These are phyloP conservation scores for Octonoba sinensis DNA, from an alignment of 2,888 invertebrate genomes.

Conservation along the genomic window DNA sequence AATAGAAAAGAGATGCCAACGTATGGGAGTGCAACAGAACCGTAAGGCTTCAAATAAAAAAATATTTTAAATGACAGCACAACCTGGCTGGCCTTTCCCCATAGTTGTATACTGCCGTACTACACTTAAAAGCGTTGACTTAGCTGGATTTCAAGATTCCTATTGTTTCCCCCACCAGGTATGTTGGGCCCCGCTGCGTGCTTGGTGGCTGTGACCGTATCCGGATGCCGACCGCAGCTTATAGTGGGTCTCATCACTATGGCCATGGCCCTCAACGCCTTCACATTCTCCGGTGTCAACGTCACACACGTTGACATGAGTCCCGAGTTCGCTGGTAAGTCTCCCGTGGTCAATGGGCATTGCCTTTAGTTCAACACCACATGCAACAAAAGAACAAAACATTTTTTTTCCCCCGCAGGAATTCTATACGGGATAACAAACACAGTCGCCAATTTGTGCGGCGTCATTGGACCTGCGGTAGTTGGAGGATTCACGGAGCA, in stretches of 20 bases:
- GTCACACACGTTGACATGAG: slow-evolving; percentile 84
- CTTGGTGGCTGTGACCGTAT: slow-evolving; percentile 82
- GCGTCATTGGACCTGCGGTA: slow-evolving; percentile 1
- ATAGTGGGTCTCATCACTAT: slow-evolving; percentile 83
- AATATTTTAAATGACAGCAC: no score
- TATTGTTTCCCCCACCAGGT: slow-evolving; percentile 73
- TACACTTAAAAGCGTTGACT: no score
- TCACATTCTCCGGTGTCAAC: slow-evolving; percentile 78
- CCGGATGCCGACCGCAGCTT: slow-evolving; percentile 81
- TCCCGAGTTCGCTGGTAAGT: slow-evolving; percentile 80
- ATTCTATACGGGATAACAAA: slow-evolving; percentile 10
- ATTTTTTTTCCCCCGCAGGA: neutral
- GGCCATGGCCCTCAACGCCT: slow-evolving; percentile 83
- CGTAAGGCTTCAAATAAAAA: no score
- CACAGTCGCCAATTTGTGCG: slow-evolving; percentile 3
- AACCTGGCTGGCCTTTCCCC: no score
- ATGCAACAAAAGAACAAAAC: no score
- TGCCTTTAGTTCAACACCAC: no score
- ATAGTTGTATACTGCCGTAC: no score
- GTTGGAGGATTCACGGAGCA: neutral
- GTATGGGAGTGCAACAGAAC: no score
- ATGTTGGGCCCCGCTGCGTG: slow-evolving; percentile 80
- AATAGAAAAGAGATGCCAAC: no score
- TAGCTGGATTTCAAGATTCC: no score
- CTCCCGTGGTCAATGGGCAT: neutral